These are phyloP conservation scores for Linyphia triangularis DNA, from an alignment of 2,888 invertebrate genomes.

Conservation along the genomic window DNA sequence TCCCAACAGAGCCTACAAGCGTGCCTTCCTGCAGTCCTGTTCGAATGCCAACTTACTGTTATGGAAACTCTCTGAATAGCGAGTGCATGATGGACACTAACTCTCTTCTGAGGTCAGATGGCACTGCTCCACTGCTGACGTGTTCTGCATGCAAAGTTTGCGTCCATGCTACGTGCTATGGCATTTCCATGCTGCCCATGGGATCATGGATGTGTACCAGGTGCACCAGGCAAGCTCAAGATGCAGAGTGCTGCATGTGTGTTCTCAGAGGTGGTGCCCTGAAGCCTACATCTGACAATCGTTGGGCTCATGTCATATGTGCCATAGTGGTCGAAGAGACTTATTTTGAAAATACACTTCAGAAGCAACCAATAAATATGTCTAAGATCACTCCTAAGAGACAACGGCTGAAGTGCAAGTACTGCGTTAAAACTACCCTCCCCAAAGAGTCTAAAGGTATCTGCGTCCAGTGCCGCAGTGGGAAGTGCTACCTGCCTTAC, in stretches of 20 bases:
- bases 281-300: conserved; percentile 80
- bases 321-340: conserved; percentile 80
- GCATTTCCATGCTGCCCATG: conserved; percentile 60
- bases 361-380: conserved; percentile 79
- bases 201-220: conserved; percentile 76
- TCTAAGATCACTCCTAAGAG: conserved; percentile 61
- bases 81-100: conserved; percentile 63
- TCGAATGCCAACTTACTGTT: conserved; percentile 69
- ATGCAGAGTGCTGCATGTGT: conserved; percentile 82
- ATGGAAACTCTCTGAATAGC: conserved; percentile 53
- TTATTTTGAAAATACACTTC: conserved; percentile 79
- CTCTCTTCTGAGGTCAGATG: conserved; percentile 70
- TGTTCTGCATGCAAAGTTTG: conserved; percentile 83
- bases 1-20: conserved; percentile 23
- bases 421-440: conserved; percentile 29
- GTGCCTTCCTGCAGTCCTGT: conserved; percentile 63
- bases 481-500: conserved; percentile 81
- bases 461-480: conserved; percentile 81
- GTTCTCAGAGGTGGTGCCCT: conserved; percentile 82
- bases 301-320: conserved; percentile 81
- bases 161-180: conserved; percentile 81
- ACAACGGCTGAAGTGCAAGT: conserved; percentile 56
- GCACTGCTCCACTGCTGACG: conserved; percentile 81
- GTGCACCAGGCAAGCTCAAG: conserved; percentile 58
- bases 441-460: conserved; percentile 79